Base-by-base conservation (phyloP, 2,113 vertebrate species). In the Phalacrocorax carbo region DNA sequence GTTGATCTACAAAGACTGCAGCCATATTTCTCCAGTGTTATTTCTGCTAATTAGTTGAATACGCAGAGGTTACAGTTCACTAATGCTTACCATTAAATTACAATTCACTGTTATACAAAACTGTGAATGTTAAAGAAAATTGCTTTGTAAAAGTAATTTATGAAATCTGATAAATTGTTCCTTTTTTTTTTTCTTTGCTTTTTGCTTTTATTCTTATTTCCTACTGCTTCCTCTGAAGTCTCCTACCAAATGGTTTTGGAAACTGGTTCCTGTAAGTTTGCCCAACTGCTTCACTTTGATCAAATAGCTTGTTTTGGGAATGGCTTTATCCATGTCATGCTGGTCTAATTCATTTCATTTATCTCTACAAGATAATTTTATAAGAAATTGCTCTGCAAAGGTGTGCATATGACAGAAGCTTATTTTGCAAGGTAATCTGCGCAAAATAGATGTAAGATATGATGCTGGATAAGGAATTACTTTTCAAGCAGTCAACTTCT, bases 191-290 rank as follows among this genome's bases (percentile, higher is more conserved):
- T 95, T 94, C 75, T 93, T 95, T 96, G 82, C 94, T 92, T 95
- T 94, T 98, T 97, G 94, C 97, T 97, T 97, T 98, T 94, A 96
- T 97, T 97, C 96, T 96, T 96, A 96, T 97, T 96, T 93, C 96
- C 94, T 92, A 92, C 97, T 98, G 98, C 98, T 98, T 97, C 97
- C 97, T 97, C 97, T 98, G 98, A 99, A 99, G 99, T 99, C 99
- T 98, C 99, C 99, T 98, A 99, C 99, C 98, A 99, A 99, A 98
- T 99, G 99, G 99, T 99, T 99, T 98, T 99, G 99, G 99, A 99
- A 99, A 98, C 99, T 99, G 99, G 99, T 99, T 98, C 99, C 99
- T 98, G 99, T 99, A 99, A 99, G 99, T 99, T 97, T 97, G 97
- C 97, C 80, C 93, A 95, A 95, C 96, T 94, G 82, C 92, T 97